phyloP scores from a whole-genome alignment of 2,113 vertebrate species.

The Nesogale talazaci region DNA sequence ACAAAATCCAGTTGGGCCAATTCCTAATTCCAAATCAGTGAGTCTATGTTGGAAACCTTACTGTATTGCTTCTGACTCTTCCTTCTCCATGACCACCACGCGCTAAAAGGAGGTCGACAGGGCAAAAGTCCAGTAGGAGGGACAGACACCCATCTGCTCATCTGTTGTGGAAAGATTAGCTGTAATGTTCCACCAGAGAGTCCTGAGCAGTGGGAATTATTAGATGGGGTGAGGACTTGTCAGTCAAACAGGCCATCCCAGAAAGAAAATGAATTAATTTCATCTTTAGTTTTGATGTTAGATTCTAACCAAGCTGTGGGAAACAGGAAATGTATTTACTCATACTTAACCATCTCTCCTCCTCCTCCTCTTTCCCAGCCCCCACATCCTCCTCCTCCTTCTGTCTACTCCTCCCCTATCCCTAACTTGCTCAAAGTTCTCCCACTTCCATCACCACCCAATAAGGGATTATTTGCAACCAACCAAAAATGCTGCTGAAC shows the following conservation, averaged over 20 bases:
- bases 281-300: background rate
- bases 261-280: slow-evolving; percentile 10
- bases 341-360: background rate
- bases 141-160: background rate
- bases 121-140: background rate
- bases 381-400: background rate
- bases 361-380: too few species aligned
- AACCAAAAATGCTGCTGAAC: background rate
- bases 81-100: background rate
- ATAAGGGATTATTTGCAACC: background rate
- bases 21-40: background rate
- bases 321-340: background rate
- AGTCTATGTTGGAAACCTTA: background rate
- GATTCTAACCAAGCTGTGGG: background rate
- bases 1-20: background rate
- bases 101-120: background rate
- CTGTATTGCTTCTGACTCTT: slow-evolving; percentile 7
- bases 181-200: background rate
- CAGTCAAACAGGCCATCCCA: background rate
- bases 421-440: background rate
- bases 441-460: background rate
- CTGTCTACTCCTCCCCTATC: background rate
- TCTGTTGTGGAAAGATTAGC: background rate
- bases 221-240: background rate
- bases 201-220: background rate